A percentile compares a stretch with the other conserved stretches of the same genome.
Evolutionary conservation across 2,797 vertebrate genomes (phyloP).

Genomic region (Ammospiza maritima): DNA sequence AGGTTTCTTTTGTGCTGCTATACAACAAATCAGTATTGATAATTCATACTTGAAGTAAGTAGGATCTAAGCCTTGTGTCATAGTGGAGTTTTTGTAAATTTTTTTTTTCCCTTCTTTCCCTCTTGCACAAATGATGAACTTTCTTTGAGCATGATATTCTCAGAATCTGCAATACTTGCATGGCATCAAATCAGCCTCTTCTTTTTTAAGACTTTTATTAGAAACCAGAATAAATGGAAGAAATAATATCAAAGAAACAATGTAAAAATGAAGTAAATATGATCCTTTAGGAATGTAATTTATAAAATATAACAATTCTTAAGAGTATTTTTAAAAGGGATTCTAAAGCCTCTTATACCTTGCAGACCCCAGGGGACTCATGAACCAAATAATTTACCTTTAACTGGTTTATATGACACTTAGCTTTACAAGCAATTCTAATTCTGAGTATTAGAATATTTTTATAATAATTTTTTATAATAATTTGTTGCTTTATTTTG

Average conservation of each 20-base stretch:
- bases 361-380: neutral
- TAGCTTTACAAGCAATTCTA: neutral
- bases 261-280: neutral
- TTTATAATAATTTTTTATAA: neutral
- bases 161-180: neutral
- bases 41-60: neutral
- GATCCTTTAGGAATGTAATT: neutral
- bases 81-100: neutral
- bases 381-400: neutral
- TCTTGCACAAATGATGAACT: no score
- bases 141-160: neutral
- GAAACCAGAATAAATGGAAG: neutral
- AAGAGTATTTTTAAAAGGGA: neutral
- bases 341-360: neutral
- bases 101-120: neutral
- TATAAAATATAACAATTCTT: neutral
- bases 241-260: neutral
- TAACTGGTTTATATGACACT: neutral
- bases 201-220: neutral
- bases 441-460: neutral
- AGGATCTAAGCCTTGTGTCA: neutral
- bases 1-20: neutral
- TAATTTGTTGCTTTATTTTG: neutral
- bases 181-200: neutral
- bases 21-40: neutral